Evolutionary conservation across 1,140 invertebrate genomes (phyloP).

Genomic region (Trichoplusia ni): DNA sequence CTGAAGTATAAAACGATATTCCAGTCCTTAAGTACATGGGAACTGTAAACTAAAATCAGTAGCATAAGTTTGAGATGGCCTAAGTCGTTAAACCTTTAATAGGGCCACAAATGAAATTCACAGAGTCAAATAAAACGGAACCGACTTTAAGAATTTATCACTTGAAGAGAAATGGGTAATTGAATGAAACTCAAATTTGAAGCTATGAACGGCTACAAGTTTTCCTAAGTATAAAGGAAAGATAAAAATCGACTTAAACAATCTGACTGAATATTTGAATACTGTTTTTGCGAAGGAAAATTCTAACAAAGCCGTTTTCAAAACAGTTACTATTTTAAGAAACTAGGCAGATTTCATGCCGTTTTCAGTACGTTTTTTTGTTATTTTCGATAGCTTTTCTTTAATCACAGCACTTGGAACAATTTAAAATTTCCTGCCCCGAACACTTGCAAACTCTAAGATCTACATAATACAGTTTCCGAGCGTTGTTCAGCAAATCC

Average conservation of each 20-base stretch:
- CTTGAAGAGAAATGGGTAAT: background rate
- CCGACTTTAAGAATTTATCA: constrained; percentile 8
- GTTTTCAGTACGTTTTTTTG: too few relatives aligned
- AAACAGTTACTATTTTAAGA: too few relatives aligned
- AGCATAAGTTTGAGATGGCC: background rate
- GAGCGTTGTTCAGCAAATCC: background rate
- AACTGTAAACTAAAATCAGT: background rate
- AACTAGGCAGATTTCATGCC: too few relatives aligned
- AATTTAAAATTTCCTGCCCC: background rate
- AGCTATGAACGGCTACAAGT: too few relatives aligned
- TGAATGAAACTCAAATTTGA: constrained; percentile 4
- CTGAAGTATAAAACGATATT: too few relatives aligned
- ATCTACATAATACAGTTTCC: background rate
- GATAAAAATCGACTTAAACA: background rate
- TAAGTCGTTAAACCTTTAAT: constrained; percentile 16
- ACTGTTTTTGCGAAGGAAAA: too few relatives aligned
- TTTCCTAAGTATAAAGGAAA: background rate
- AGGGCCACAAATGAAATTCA: constrained; percentile 16
- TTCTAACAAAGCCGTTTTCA: too few relatives aligned
- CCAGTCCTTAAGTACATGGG: too few relatives aligned
- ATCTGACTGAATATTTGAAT: too few relatives aligned
- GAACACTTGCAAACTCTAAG: background rate
- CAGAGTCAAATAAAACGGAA: constrained; percentile 20
- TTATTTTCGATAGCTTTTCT: too few relatives aligned
- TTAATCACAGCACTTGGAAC: too few relatives aligned